These are phyloP conservation scores for Platynereis dumerilii DNA, from an alignment of 2,888 invertebrate genomes.

Conservation along the genomic window DNA sequence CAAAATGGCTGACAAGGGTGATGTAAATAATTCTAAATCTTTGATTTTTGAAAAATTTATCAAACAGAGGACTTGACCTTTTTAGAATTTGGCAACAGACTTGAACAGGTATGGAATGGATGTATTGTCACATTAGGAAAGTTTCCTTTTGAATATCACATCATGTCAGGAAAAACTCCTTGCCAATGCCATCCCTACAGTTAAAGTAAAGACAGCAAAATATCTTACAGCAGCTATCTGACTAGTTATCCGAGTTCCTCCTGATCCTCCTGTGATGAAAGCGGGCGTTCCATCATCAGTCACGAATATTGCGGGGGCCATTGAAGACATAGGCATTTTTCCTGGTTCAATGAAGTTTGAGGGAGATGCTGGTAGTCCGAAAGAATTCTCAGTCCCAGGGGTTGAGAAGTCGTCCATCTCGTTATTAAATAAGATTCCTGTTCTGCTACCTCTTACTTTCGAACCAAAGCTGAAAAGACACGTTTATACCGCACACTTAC, in stretches of 20 bases:
- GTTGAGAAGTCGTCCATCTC: slow-evolving; percentile 91
- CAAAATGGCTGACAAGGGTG: too few species aligned
- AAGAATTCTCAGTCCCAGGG: slow-evolving; percentile 65
- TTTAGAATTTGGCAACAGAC: too few species aligned
- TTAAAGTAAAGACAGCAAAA: too few species aligned
- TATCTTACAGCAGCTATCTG: slow-evolving; percentile 69
- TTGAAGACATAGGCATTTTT: slow-evolving; percentile 87
- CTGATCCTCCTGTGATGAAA: slow-evolving; percentile 80
- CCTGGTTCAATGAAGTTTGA: slow-evolving; percentile 83
- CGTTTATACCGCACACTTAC: too few species aligned
- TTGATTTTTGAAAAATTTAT: too few species aligned
- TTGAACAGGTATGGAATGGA: too few species aligned
- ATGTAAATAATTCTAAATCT: too few species aligned
- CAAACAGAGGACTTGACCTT: too few species aligned
- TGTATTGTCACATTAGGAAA: too few species aligned
- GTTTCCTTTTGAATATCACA: too few species aligned
- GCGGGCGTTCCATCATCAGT: slow-evolving; percentile 73
- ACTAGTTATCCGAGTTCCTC: slow-evolving; percentile 88
- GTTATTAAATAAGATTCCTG: slow-evolving; percentile 86
- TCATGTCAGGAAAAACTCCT: too few species aligned
- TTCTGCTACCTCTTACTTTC: slow-evolving; percentile 63
- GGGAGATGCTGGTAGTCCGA: slow-evolving; percentile 72
- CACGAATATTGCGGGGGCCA: slow-evolving; percentile 83
- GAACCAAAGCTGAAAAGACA: slow-evolving; percentile 77
- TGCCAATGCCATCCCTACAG: too few species aligned